These are phyloP conservation scores for Gouania willdenowi DNA, from an alignment of 2,797 vertebrate species.

Conservation along the genomic window DNA sequence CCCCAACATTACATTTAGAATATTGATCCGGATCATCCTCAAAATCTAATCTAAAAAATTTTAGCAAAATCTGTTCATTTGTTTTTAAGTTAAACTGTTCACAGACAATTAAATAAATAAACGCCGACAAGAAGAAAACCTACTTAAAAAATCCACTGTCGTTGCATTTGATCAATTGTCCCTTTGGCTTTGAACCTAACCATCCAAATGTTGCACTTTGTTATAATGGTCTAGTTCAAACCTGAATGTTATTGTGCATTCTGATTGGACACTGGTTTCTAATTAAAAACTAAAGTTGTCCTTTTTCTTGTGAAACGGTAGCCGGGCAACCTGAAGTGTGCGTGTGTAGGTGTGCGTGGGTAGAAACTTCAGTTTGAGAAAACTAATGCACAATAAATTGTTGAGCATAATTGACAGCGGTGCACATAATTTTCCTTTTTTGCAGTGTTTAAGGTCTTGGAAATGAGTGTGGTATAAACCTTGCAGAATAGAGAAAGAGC, in stretches of 20 bases:
- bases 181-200: conserved; percentile 16
- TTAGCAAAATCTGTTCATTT: too few species aligned
- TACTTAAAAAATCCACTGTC: too few species aligned
- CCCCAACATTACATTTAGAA: too few species aligned
- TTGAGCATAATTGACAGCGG: conserved; percentile 20
- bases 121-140: too few species aligned
- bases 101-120: too few species aligned
- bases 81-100: too few species aligned
- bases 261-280: conserved; percentile 48
- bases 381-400: conserved; percentile 11
- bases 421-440: too few species aligned
- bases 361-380: too few species aligned
- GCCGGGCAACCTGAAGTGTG: conserved; percentile 28
- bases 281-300: conserved; percentile 37
- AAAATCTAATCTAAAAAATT: too few species aligned
- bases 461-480: not conserved
- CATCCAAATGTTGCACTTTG: conserved; percentile 38
- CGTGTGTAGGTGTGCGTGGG: not conserved
- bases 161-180: conserved; percentile 25
- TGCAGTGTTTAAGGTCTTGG: too few species aligned
- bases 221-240: conserved; percentile 38
- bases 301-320: too few species aligned
- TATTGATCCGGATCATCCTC: too few species aligned
- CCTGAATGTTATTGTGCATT: conserved; percentile 46
- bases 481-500: not conserved